Evolutionary conservation across 2,797 vertebrate species (phyloP), one percentile per base, ranked within the genome.

Genomic region (Neoniphon sammara): DNA sequence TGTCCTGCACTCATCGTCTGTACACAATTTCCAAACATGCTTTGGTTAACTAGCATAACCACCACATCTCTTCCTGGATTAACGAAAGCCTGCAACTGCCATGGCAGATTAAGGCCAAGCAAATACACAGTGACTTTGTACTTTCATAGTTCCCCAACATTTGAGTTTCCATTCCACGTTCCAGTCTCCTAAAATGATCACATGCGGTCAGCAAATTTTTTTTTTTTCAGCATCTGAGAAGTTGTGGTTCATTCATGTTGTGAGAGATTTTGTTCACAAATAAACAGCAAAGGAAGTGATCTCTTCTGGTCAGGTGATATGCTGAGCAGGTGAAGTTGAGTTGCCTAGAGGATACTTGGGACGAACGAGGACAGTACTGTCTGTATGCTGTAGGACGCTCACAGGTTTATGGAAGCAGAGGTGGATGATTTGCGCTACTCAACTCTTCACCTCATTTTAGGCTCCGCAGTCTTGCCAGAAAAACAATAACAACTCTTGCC

Each of bases 31-130:
- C 92, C 73, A 88, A 83, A 92, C 94, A 94, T 90, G 91, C 95
- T 96, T 97, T 96, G 92, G 93, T 91, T 87, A 77, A 75, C 72
- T 95, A 95, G 94, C 94, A 92, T 20, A 90, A 92, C 79, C 64
- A 59, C 36, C 27, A 86, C 87, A 83, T 86, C 71, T 89, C 85
- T 91, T 88, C 87, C 73, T 17, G 42, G 30, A 52, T 44, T 44
- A 50, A 53, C 20, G 14, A 42, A 31, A 77, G 7, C 54, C 49
- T 68, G 44, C 50, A 25, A 53, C 25, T 58, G 49, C 15, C 42
- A n/a, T 66, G 69, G 62, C 68, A 55, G 54, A 80, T 65, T 55
- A 62, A 80, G 72, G 79, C 91, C 87, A 86, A 93, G 91, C 67
- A 85, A 89, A 85, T 54, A 18, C 62, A 63, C 1, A 61, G 62